Base-by-base conservation (phyloP, 2,888 invertebrate species). In the Nemurella pictetii region DNA sequence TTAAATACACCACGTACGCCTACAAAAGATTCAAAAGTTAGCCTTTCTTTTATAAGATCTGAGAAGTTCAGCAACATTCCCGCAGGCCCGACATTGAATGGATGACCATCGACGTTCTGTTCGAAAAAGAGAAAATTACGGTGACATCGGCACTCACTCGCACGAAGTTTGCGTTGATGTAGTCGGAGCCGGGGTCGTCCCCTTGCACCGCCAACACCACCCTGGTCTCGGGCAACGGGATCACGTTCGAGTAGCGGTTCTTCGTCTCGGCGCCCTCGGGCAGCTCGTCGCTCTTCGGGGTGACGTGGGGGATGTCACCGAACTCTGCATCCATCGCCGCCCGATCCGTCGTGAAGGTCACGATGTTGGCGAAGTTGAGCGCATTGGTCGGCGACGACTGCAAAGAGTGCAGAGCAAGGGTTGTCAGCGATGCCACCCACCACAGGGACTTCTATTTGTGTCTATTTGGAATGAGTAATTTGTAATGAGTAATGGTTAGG, bases 221-320 rank as follows among this genome's bases (percentile, higher is more conserved):
- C 89, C 98, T 93, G 35, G 97, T 97, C 90, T 97, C 97, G 35
- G 97, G 97, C 87, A 97, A 93, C 84, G 98, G 98, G 87, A 98
- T 95, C n/a, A 98, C 97, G 90, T 98, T 98, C 85, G 98, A 97
- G 91, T 97, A 98, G 91, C 96, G 92, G 91, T 98, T 98, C 90
- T 97, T 98, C 86, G 95, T 94, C 89, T 98, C 98, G 87, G 96
- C 96, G 0, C 97, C 98, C 0, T 93, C 92, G 0, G 97, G 97
- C 83, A 97, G 93, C 89, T 97, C 97, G 88, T 96, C 96, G 27
- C 95, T 94, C 30, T 94, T 92, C 0, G 95, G 95, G 0, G 94
- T 93, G 72, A 96, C 94, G 86, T 95, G 94, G 0, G 97, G 97
- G 86, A 97, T 95, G 89, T 95, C 94, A 0, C 94, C 91, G 89